A percentile compares a stretch with the other conserved stretches of the same genome.
Conservation (phyloP, 2,888 invertebrate genomes). For the Amiota communis region DNA sequence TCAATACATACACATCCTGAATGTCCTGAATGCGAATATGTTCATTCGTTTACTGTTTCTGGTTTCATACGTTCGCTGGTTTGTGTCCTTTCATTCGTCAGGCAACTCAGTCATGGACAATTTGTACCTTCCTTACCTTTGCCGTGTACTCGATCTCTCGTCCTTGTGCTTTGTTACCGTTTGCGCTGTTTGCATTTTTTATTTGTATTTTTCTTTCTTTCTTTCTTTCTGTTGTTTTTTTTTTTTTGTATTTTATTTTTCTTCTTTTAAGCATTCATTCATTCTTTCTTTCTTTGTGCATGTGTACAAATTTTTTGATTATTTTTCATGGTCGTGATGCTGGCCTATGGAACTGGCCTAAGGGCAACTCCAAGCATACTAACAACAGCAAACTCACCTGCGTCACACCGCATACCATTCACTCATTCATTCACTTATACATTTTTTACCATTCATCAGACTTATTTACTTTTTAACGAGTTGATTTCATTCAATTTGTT, state of each 20-base stretch:
- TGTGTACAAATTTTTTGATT: neutral
- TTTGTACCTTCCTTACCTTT: slow-evolving; percentile 15
- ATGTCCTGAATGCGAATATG: slow-evolving; percentile 23
- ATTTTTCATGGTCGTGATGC: slow-evolving; percentile 18
- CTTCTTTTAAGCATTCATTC: neutral
- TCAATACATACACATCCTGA: slow-evolving; percentile 22
- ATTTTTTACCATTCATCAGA: slow-evolving; percentile 68
- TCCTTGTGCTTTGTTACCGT: neutral
- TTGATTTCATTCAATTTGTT: slow-evolving; percentile 73
- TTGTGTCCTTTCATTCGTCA: slow-evolving; percentile 16
- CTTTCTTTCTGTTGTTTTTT: slow-evolving; percentile 2
- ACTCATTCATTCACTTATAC: slow-evolving; percentile 49
- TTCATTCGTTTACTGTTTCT: neutral
- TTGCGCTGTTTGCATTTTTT: slow-evolving; percentile 16
- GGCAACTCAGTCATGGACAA: slow-evolving; percentile 5
- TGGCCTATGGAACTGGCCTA: slow-evolving; percentile 16
- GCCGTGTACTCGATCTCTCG: neutral
- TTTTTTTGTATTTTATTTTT: neutral
- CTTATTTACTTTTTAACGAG: slow-evolving; percentile 73
- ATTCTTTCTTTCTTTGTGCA: neutral
- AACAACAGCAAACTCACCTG: neutral
- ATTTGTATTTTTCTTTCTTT: slow-evolving; percentile 10
- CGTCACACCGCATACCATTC: neutral
- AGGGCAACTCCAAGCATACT: neutral
- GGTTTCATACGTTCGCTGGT: neutral